These are phyloP conservation scores for Ganaspis sp. DNA, from an alignment of 1,140 invertebrate species.

Conservation along the genomic window DNA sequence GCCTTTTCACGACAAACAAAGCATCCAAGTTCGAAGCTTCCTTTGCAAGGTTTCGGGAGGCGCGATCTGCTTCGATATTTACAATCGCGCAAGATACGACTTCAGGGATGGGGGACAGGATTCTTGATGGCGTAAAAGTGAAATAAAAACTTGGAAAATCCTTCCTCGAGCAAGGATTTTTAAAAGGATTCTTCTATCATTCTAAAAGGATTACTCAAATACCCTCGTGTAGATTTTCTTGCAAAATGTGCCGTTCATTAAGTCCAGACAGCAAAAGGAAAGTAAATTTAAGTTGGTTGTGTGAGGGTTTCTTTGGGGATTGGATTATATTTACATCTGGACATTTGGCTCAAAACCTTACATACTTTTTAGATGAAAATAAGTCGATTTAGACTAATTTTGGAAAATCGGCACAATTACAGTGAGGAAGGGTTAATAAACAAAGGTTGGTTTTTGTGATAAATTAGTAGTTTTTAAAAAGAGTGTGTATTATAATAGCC, in stretches of 20 bases:
- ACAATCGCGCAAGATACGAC: background rate
- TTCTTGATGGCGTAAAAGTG: background rate
- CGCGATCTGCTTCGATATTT: background rate
- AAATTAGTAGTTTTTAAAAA: too few relatives aligned
- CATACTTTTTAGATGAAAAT: too few relatives aligned
- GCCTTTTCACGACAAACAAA: conserved; percentile 27
- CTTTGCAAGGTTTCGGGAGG: background rate
- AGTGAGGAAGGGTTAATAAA: too few relatives aligned
- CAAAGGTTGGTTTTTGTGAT: too few relatives aligned
- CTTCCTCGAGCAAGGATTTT: background rate
- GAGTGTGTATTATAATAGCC: too few relatives aligned
- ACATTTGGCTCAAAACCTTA: too few relatives aligned
- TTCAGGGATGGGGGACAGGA: background rate
- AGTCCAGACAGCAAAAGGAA: background rate
- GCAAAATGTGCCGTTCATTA: background rate
- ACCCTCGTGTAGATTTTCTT: background rate
- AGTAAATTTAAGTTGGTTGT: too few relatives aligned
- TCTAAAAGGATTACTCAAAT: background rate
- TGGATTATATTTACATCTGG: too few relatives aligned
- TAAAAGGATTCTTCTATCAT: background rate
- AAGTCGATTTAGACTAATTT: too few relatives aligned
- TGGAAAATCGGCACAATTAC: too few relatives aligned
- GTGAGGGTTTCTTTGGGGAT: too few relatives aligned
- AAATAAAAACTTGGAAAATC: conserved; percentile 14
- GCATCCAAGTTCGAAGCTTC: background rate